Base-by-base conservation (phyloP, 2,888 invertebrate genomes). In the Trimorus sp. region DNA sequence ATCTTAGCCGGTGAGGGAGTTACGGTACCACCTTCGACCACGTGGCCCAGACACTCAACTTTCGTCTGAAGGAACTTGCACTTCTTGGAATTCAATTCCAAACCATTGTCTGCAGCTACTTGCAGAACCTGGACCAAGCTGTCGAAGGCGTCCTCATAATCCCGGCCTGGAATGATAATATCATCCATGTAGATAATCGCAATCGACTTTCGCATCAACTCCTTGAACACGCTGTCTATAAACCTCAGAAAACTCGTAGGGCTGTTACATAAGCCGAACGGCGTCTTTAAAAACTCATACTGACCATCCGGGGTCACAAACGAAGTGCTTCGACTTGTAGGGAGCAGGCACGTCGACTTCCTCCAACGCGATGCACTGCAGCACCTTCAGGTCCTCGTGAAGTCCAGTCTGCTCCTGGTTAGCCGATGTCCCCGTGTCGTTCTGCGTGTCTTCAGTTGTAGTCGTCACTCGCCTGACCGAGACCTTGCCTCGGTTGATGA, bases 1-100 rank as follows among this genome's bases (percentile, higher is more conserved):
- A 85, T 83, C 70, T 91, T 91, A 8, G 63, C 58, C 4, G 74
- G 66, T 2, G 87, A 84, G 4, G 89, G 89, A 8, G 77, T 75
- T 0, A 90, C 73, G 26, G 75, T 82, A 0, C 88, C 88, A 38
- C 84, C 54, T 81, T 87, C 85, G 6, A 90, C 84, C 8, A 86
- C 62, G 63, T 88, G 85, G 8, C 89, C 89, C 15, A 90, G 77
- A 56, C 78, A 88, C 51, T 87, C 85, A 7, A 74, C 65, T 7
- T 15, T 1, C 83, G 26, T 48, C 26, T 79, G 58, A n/a, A 86
- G 11, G 15, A 87, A 85, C 12, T 60, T 36, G 60, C 65, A 74
- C 12, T 65, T 74, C 53, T 65, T 63, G 66, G 86, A 83, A 48
- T 79, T 88, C 84, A 11, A 82, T 9, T 71, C 8, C 11, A 78